phyloP scores from a whole-genome alignment of 2,797 vertebrate species.

The Triplophysa bombifrons region DNA sequence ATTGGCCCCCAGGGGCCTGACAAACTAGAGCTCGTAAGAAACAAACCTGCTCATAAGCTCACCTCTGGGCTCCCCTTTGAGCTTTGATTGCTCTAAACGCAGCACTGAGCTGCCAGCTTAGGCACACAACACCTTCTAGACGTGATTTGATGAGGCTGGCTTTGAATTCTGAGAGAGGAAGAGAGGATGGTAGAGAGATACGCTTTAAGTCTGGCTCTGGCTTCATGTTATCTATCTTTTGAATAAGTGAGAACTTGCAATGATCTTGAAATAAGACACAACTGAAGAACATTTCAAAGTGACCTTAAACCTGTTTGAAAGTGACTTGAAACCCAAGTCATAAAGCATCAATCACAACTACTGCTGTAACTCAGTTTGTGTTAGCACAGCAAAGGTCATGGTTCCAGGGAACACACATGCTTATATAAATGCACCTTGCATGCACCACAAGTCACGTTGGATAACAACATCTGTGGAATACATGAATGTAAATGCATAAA shows the following conservation, averaged over 20 bases:
- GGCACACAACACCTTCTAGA: not conserved
- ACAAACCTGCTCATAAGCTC: conserved; percentile 49
- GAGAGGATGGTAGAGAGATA: conserved; percentile 3
- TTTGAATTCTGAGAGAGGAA: conserved; percentile 4
- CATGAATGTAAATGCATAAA: too few species aligned
- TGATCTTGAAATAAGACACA: not conserved
- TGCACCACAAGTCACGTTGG: too few species aligned
- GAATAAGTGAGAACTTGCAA: not conserved
- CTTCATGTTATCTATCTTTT: not conserved
- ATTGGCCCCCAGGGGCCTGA: not conserved
- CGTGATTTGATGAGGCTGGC: not conserved
- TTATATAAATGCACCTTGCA: too few species aligned
- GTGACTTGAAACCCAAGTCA: not conserved
- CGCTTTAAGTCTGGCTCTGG: not conserved
- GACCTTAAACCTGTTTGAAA: not conserved
- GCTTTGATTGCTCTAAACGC: conserved; percentile 47
- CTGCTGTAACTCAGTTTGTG: not conserved
- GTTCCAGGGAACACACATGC: too few species aligned
- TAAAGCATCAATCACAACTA: not conserved
- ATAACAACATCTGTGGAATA: too few species aligned
- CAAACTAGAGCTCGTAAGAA: conserved; percentile 34
- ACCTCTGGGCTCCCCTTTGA: conserved; percentile 32
- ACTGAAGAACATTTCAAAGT: conserved; percentile 1
- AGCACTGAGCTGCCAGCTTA: not conserved
- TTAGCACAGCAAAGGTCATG: too few species aligned